Base-by-base conservation (phyloP, 2,888 invertebrate genomes). In the Leucoptera coffeella region DNA sequence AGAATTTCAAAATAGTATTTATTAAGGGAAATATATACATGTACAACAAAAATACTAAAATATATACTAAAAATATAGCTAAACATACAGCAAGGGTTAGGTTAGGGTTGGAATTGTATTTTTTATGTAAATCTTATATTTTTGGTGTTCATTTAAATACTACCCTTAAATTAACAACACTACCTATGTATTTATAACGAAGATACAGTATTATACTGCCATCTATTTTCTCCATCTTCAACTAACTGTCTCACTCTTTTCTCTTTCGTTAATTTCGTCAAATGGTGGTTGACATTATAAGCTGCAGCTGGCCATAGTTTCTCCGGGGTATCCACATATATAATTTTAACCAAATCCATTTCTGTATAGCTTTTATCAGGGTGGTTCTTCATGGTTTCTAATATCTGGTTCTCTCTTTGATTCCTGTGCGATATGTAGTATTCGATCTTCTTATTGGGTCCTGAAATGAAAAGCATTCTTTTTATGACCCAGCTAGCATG, bases 351-450 rank as follows among this genome's bases (percentile, higher is more conserved):
- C 30, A 95, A 69, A 35, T 92, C 86, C 71, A 81, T 75, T 35
- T 82, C 80, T n/a, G 78, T 80, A 26, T 83, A 56, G 11, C 58
- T 47, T 28, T 65, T 54, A 1, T 57, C 52, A 0, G 67, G 41
- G 29, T 77, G 67, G 4, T 62, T 47, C 32, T 61, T 61, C 10
- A 95, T 54, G 9, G 77, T 71, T n/a, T 78, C 58, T 2, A 93
- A 39, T 36, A 97, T 93, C 55, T 95, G 88, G 4, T 57, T 45
- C 52, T 97, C 96, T 33, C 96, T 74, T 50, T 81, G 61, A 31
- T 79, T 77, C 37, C 96, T 77, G 55, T 97, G 95, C 2, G 75
- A 53, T 34, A 99, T 92, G 51, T 97, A 97, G 45, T 80, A 85
- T 35, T 81, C 50, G 29, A 97, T 85, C 50, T 80, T 85, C 17